Evolutionary conservation across 2,888 invertebrate species (phyloP), one percentile per base, ranked within the genome.

Genomic region (Caenorhabditis panamensis): DNA sequence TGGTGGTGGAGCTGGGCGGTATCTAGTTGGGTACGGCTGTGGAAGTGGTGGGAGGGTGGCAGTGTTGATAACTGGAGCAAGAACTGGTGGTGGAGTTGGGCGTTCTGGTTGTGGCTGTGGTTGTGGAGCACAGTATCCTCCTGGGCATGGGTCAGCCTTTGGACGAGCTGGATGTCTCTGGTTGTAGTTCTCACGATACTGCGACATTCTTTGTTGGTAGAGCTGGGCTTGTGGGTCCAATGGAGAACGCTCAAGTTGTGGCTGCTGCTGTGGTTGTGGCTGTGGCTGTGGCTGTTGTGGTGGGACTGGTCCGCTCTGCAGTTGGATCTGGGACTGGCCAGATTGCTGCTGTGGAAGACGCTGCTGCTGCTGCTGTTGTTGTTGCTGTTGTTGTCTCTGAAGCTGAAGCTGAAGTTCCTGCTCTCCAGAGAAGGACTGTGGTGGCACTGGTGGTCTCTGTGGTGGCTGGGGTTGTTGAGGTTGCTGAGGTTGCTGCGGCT

Each of bases 91-190:
- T 61, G 82, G 85, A 8, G 87, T 83, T 41, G 84, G 84, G 24
- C 82, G 82, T 28, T 79, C 73, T 56, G 62, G 72, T 22, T 75
- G 77, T 26, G 78, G 81, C 0, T 68, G 62, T 28, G 64, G 69
- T 8, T 58, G 64, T 66, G 77, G 82, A 20, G 66, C 79, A 56
- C 88, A 88, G 37, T 76, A 73, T 36, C 83, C 79, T 69, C 86
- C 86, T 24, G 85, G 80, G 79, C 88, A 88, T 62, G 88, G 88
- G 24, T 79, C 86, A 26, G 88, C 86, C 41, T 79, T 75, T 36
- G 82, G 84, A 22, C 82, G 76, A 49, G 88, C 88, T 63, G 88
- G 88, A 83, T 88, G 87, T 59, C 87, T 80, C 71, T 84, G 85
- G 49, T 85, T 82, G 67, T 72, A 83, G 78, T 85, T 85, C 36